Evolutionary conservation across 2,888 invertebrate species (phyloP), one percentile per base, ranked within the genome.

Genomic region (Patella depressa): DNA sequence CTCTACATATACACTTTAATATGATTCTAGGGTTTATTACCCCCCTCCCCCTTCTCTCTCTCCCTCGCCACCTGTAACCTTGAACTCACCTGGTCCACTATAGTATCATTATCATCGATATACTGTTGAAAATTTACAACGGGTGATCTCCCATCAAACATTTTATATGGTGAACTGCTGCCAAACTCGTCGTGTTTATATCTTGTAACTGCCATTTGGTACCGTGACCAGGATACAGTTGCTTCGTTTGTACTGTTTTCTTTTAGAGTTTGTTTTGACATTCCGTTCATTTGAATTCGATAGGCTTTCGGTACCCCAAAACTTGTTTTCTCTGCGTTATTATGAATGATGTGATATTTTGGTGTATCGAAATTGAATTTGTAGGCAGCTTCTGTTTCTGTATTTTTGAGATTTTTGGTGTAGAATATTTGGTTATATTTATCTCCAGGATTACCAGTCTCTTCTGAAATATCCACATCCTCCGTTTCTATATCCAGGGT

Each of bases 341-440:
- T 88, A 80, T 87, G 86, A 53, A 89, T 84, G 9, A 90, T 75
- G 65, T 87, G 83, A 73, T 88, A 87, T 74, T 86, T 88, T 1
- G 90, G 89, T 0, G 74, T 73, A 34, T 85, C 82, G 59, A 89
- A 89, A 78, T 88, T 82, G 76, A 82, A 89, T 45, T 87, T 84
- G 74, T 86, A 82, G 0, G 84, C 84, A 2, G 89, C 88, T 12
- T 87, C 84, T 34, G 70, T 72, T 77, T 90, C 90, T 0, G 79
- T 82, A 17, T 73, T 17, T 75, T 84, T 84, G 4, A 84, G 79
- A 0, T 81, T 76, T 29, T 84, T 73, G 0, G 72, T 54, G 53
- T 85, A 86, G 29, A 78, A 79, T 7, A 80, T 83, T 79, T 86
- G 86, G 11, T 45, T 34, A 79, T 84, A 83, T 19, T 69, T 74